Evolutionary conservation across 2,888 invertebrate genomes (phyloP).

Genomic region (Athripsodes cinereus): DNA sequence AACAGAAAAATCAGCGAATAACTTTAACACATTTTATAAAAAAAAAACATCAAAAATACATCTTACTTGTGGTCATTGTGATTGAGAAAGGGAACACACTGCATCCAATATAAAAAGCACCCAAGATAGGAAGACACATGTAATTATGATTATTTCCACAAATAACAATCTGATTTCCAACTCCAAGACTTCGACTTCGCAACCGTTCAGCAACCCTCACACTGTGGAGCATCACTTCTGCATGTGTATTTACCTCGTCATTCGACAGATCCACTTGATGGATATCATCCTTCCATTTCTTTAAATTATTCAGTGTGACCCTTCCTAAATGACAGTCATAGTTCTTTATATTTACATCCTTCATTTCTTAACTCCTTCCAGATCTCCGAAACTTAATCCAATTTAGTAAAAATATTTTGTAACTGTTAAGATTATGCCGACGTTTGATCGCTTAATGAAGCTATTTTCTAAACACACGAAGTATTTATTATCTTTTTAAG

Average conservation of each 20-base stretch:
- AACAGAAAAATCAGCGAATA: no score
- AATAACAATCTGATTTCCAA: constrained; percentile 41
- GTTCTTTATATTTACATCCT: no score
- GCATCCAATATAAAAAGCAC: constrained; percentile 41
- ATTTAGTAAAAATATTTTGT: no score
- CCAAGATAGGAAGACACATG: constrained; percentile 41
- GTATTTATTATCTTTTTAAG: no score
- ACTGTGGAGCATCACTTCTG: constrained; percentile 36
- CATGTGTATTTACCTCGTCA: constrained; percentile 33
- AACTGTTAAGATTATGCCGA: no score
- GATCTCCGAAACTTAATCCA: no score
- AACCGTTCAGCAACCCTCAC: constrained; percentile 42
- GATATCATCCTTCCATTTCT: not conserved
- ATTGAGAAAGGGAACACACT: constrained; percentile 30
- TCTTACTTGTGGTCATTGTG: constrained; percentile 27
- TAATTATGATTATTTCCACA: constrained; percentile 45
- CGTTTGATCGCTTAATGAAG: no score
- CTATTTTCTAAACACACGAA: no score
- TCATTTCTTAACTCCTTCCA: no score
- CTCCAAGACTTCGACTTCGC: constrained; percentile 35
- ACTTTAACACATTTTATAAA: no score
- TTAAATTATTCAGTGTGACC: constrained; percentile 1
- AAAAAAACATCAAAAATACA: no score
- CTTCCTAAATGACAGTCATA: not conserved
- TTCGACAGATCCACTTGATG: constrained; percentile 26